Evolutionary conservation across 1,140 invertebrate genomes (phyloP).

Genomic region (Anadara kagoshimensis): DNA sequence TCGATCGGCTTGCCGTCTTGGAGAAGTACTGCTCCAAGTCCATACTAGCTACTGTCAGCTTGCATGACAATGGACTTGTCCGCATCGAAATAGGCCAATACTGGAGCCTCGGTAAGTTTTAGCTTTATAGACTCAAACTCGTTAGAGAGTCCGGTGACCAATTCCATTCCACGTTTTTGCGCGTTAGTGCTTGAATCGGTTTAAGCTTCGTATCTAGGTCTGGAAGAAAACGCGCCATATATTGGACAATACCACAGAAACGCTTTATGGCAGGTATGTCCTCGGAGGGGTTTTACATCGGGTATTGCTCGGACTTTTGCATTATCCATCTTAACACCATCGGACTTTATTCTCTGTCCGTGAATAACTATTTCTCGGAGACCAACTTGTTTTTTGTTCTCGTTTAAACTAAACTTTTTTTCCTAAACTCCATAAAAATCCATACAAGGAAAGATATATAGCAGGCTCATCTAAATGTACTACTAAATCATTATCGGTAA

Average conservation of each 20-base stretch:
- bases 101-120: constrained; percentile 38
- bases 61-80: constrained; percentile 45
- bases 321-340: constrained; percentile 42
- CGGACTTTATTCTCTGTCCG: not conserved
- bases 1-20: constrained; percentile 73
- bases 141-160: constrained; percentile 68
- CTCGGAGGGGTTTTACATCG: constrained; percentile 51
- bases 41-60: constrained; percentile 54
- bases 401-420: constrained; percentile 43
- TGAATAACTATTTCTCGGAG: constrained; percentile 4
- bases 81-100: constrained; percentile 49
- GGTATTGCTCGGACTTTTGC: constrained; percentile 63
- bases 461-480: no score
- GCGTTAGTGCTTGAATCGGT: constrained; percentile 19
- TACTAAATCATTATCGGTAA: no score
- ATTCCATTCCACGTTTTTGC: constrained; percentile 25
- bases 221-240: constrained; percentile 34
- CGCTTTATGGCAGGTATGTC: constrained; percentile 46
- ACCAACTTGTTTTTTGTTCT: constrained; percentile 41
- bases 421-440: no score
- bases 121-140: constrained; percentile 45
- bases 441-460: no score
- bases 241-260: constrained; percentile 53
- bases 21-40: constrained; percentile 71
- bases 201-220: constrained; percentile 19